phyloP scores from a whole-genome alignment of 2,113 vertebrate species.

The Cathartes aura region DNA sequence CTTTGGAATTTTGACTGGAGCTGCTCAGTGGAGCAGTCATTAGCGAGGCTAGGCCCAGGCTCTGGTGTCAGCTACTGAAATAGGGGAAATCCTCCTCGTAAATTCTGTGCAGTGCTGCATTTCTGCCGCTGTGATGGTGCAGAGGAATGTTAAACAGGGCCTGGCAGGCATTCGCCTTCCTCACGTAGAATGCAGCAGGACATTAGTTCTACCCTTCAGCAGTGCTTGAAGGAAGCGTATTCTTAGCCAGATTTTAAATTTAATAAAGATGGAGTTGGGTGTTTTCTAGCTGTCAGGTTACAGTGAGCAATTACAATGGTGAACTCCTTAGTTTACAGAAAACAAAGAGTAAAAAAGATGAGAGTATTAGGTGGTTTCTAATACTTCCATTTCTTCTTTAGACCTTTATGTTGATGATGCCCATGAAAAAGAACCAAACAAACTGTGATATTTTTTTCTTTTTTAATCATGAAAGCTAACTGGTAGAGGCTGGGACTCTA shows the following conservation, averaged over 20 bases:
- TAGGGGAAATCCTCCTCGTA: neutral
- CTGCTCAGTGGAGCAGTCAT: accelerated
- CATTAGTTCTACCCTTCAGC: slow-evolving; percentile 1
- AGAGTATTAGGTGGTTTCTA: neutral
- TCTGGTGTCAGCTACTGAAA: neutral
- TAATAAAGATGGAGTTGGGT: slow-evolving; percentile 4
- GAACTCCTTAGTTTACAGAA: neutral
- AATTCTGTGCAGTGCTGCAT: accelerated
- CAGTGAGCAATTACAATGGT: neutral
- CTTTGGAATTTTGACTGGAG: neutral
- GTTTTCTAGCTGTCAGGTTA: neutral
- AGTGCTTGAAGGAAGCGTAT: neutral
- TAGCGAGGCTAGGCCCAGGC: neutral
- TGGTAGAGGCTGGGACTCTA: neutral
- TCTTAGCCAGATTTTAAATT: slow-evolving; percentile 20
- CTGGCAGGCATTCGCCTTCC: neutral
- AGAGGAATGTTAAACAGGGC: neutral
- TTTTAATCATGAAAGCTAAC: neutral
- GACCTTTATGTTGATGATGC: neutral
- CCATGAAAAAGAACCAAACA: neutral
- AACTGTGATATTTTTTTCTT: accelerated
- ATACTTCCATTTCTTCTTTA: neutral
- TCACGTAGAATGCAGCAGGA: neutral
- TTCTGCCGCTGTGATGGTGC: neutral
- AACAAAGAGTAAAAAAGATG: neutral